phyloP scores from a whole-genome alignment of 2,113 vertebrate species.

The Irena cyanogastra region DNA sequence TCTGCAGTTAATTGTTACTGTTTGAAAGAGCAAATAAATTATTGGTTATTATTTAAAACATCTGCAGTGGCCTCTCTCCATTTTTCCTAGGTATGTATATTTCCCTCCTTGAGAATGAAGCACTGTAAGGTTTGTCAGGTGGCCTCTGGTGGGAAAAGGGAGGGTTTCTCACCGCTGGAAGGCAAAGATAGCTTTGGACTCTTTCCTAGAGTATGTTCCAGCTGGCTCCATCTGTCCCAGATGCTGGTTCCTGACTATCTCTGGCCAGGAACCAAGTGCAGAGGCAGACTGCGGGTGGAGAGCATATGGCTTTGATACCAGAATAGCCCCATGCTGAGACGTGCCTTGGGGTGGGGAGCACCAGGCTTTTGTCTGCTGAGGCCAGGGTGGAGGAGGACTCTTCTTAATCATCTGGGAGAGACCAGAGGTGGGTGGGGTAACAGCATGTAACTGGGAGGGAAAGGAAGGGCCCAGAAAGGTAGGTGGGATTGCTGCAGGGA shows the following conservation, averaged over 20 bases:
- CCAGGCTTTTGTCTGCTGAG: constrained; percentile 56
- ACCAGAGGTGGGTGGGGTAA: constrained; percentile 56
- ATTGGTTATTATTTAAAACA: constrained; percentile 36
- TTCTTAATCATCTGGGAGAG: constrained; percentile 57
- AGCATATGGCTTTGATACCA: constrained; percentile 53
- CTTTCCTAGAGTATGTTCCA: constrained; percentile 33
- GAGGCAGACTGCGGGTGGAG: constrained; percentile 45
- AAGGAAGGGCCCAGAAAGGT: constrained; percentile 50
- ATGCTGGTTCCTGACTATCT: constrained; percentile 54
- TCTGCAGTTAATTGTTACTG: constrained; percentile 29
- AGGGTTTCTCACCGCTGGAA: background rate
- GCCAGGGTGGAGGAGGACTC: constrained; percentile 15
- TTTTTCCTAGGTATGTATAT: background rate
- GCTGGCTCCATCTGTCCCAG: constrained; percentile 38
- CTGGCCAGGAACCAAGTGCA: constrained; percentile 43
- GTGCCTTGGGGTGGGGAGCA: constrained; percentile 60
- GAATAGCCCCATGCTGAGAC: constrained; percentile 63
- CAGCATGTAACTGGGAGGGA: constrained; percentile 42
- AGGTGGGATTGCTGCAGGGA: constrained; percentile 54
- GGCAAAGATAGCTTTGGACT: constrained; percentile 39
- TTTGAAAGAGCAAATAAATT: constrained; percentile 16
- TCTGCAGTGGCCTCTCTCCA: background rate
- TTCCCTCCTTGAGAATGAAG: background rate
- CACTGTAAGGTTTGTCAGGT: constrained; percentile 4
- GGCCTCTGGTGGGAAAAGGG: constrained; percentile 1